Percentiles rank a stretch among this genome's conserved stretches.
Conservation (phyloP, 2,888 invertebrate species). For the Dinocampus coccinellae region DNA sequence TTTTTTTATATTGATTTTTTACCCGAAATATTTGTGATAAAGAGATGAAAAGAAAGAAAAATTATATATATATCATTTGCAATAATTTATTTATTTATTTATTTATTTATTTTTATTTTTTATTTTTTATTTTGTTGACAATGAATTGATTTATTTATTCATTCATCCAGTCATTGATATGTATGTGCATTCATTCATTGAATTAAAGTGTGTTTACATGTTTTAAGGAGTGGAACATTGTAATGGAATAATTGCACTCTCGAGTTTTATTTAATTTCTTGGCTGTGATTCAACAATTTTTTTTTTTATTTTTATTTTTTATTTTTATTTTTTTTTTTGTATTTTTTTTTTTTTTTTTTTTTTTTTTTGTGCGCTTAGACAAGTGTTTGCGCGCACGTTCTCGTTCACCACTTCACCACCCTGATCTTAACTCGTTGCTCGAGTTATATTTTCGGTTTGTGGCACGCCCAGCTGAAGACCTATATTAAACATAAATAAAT, state of each 20-base stretch:
- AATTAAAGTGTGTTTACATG: neutral
- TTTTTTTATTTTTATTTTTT: neutral
- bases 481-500: constrained; percentile 50
- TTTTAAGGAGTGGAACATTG: neutral
- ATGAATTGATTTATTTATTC: neutral
- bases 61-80: neutral
- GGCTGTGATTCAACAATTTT: constrained; percentile 4
- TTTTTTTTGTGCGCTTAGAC: neutral
- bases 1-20: too few species aligned
- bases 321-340: constrained; percentile 24
- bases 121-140: neutral
- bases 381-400: neutral
- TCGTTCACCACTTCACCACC: constrained; percentile 4
- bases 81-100: neutral
- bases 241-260: neutral
- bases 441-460: constrained; percentile 64
- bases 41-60: too few species aligned
- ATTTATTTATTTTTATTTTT: neutral
- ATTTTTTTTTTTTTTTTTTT: too few species aligned
- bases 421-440: constrained; percentile 7
- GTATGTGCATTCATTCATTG: neutral
- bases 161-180: neutral
- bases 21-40: too few species aligned
- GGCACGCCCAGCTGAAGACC: constrained; percentile 64
- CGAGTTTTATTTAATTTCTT: constrained; percentile 5